Base-by-base conservation (phyloP, 2,888 invertebrate genomes). In the Heliconius hortense region DNA sequence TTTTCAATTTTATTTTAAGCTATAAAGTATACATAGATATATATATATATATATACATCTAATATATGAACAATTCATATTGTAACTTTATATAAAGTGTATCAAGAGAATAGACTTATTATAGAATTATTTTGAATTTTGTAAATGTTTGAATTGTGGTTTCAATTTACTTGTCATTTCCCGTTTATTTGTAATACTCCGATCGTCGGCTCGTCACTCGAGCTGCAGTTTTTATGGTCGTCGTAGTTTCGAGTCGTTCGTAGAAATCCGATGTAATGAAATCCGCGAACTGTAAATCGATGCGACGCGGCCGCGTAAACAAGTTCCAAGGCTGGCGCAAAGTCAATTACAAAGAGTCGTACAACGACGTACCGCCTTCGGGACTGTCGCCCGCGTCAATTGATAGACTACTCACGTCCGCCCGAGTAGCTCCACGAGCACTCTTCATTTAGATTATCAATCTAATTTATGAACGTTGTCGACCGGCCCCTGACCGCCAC, bases 281-380 rank as follows among this genome's bases (percentile, higher is more conserved):
- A 74, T 72, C 69, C 59, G 68, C 53, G 13, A 75, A 73, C 74
- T 74, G 76, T 66, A 76, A 78, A 78, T 77, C 79, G 73, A 78
- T 78, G 74, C 78, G 71, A 78, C 77, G 74, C 71, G 73, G 63
- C 75, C 77, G 69, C 72, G 76, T 77, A 77, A 77, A 78, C 78
- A 73, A 77, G 56, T 75, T 73, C 66, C 78, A 79, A 78, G 79
- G 78, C 62, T 77, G 48, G 73, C 74, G 63, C 78, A 74, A 79
- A 78, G 77, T 77, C 77, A 77, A 79, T 79, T 79, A 78, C 78
- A 72, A 78, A 74, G 70, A 69, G 43, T 74, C 70, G 28, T 67
- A 70, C 78, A 70, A 73, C 68, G 77, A 71, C 72, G 69, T 66
- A 15, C 67, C 67, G 10, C 67, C 2, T 18, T 4, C 28, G 67